Evolutionary conservation across 2,113 vertebrate species (phyloP).

Genomic region (Pitta sordida): DNA sequence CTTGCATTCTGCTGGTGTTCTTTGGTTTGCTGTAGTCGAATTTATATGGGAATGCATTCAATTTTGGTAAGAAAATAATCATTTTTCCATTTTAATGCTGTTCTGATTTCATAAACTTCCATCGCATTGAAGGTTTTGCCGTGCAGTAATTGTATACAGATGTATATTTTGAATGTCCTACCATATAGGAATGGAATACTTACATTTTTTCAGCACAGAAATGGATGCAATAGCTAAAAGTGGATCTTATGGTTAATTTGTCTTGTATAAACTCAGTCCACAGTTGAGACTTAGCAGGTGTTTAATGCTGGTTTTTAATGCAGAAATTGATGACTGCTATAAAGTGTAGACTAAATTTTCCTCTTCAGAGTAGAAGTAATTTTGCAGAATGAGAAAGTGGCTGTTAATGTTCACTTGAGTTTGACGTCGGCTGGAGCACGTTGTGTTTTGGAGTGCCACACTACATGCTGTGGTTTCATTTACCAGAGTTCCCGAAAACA

Average conservation of each 20-base stretch:
- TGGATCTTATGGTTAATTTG: not conserved
- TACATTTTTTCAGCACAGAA: not conserved
- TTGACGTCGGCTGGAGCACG: fast-evolving
- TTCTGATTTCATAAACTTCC: not conserved
- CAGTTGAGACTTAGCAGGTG: not conserved
- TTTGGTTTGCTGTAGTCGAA: slow-evolving; percentile 91
- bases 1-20: slow-evolving; percentile 88
- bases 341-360: not conserved
- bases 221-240: not conserved
- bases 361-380: not conserved
- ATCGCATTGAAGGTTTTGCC: not conserved
- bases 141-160: not conserved
- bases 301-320: not conserved
- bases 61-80: slow-evolving; percentile 85
- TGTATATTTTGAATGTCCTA: not conserved
- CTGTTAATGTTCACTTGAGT: not conserved
- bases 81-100: not conserved
- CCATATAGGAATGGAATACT: not conserved
- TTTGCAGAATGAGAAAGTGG: not conserved
- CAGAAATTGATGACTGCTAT: not conserved
- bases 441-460: not conserved
- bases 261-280: not conserved
- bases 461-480: not conserved
- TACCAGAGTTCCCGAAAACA: not conserved
- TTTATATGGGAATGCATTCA: slow-evolving; percentile 99